Base-by-base conservation (phyloP, 2,113 vertebrate species). In the Butorides virescens region DNA sequence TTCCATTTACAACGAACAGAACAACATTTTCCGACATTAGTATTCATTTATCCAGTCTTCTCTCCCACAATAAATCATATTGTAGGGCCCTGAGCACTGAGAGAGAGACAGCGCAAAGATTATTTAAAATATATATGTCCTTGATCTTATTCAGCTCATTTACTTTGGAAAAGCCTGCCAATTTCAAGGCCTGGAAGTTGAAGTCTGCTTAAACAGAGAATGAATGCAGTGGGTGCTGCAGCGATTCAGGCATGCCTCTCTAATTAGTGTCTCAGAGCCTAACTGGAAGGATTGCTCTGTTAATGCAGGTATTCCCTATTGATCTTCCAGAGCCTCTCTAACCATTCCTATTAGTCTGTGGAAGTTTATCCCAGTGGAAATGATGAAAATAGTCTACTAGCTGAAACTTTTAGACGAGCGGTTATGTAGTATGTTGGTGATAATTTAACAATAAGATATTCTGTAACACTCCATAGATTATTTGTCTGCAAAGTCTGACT, bases 111-210 rank as follows among this genome's bases (percentile, higher is more conserved):
- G 20, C 10, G 8, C 13, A 86, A 44, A 66, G 34, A 58, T 90
- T 95, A 76, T 86, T 92, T 63, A 39, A 93, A 76, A 86, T 84
- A 88, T 61, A 30, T 73, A 19, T 44, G 59, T 65, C 71, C 88
- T 97, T 96, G 86, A 70, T 96, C 79, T 96, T 97, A 72, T 70
- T 96, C 77, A 92, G 58, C n/a, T 73, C 62, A 70, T 85, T 74
- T 81, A 79, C 39, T 91, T 80, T 80, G 62, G 83, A 34, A 75
- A 90, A 93, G 65, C 13, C n/a, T 91, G 36, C 29, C 75, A 50
- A 36, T 53, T 82, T 80, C 53, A 62, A 97, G 53, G 27, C 39
- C 42, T 90, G 34, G 46, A 93, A 96, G 86, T 62, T 83, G 47
- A 74, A 92, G 42, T 74, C 17, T 61, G 16, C 34, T 95, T 85